These are phyloP conservation scores for Drosophila emarginata DNA, from an alignment of 2,888 invertebrate species.

Conservation along the genomic window DNA sequence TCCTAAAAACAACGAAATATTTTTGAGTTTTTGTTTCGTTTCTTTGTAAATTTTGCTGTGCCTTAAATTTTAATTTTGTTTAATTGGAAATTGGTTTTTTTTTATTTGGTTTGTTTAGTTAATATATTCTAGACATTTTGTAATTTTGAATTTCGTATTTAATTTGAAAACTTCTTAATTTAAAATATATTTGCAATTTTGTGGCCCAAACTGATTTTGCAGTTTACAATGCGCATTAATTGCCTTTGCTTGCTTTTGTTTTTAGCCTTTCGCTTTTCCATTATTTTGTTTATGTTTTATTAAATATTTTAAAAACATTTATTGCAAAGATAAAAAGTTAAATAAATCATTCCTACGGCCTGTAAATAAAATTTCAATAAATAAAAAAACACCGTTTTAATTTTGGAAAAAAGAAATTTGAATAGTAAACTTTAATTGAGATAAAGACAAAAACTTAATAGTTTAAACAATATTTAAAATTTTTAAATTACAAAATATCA, in stretches of 20 bases:
- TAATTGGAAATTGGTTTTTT: constrained; percentile 50
- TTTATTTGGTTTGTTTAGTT: constrained; percentile 23
- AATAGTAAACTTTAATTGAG: constrained; percentile 44
- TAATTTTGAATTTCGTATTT: constrained; percentile 26
- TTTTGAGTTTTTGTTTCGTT: constrained; percentile 38
- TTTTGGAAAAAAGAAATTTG: constrained; percentile 1
- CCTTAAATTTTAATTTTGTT: constrained; percentile 60
- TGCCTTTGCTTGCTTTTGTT: constrained; percentile 38
- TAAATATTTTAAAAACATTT: constrained; percentile 37
- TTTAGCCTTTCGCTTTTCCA: constrained; percentile 34
- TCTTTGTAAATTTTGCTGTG: constrained; percentile 60
- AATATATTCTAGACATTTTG: constrained; percentile 12
- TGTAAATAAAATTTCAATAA: not conserved
- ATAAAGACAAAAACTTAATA: constrained; percentile 42
- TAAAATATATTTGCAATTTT: constrained; percentile 49
- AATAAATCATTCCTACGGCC: not conserved
- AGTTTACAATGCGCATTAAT: constrained; percentile 64
- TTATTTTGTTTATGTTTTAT: constrained; percentile 35
- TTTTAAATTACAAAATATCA: not conserved
- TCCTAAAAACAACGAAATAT: constrained; percentile 81
- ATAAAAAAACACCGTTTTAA: constrained; percentile 14
- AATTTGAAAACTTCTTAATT: constrained; percentile 50
- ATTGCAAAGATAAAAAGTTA: constrained; percentile 9
- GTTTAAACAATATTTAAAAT: constrained; percentile 26
- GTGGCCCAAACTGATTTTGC: constrained; percentile 61